A percentile compares a stretch with the other conserved stretches of the same genome.
Evolutionary conservation across 2,797 vertebrate genomes (phyloP).

Genomic region (Apogon hyalosoma): DNA sequence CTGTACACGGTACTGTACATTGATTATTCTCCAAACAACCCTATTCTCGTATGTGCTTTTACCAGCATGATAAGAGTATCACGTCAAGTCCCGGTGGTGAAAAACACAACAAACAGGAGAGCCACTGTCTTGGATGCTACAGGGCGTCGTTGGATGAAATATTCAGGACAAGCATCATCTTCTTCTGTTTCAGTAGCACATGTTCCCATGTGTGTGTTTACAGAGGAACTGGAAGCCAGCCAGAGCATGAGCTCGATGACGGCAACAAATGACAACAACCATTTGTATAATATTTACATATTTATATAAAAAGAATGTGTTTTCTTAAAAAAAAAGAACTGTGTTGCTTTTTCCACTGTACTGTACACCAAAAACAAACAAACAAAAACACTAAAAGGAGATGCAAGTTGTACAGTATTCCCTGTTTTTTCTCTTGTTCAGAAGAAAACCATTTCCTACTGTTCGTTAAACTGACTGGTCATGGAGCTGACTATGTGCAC

Average conservation of each 20-base stretch:
- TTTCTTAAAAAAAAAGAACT: slow-evolving; percentile 73
- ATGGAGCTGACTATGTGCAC: slow-evolving; percentile 91
- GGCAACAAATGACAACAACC: slow-evolving; percentile 73
- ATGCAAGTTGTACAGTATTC: slow-evolving; percentile 82
- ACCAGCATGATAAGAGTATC: slow-evolving; percentile 76
- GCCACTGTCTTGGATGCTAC: slow-evolving; percentile 76
- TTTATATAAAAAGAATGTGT: slow-evolving; percentile 81
- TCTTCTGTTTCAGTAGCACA: slow-evolving; percentile 79
- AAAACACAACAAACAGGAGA: slow-evolving; percentile 67
- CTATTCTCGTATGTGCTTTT: slow-evolving; percentile 86
- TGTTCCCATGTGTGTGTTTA: slow-evolving; percentile 85
- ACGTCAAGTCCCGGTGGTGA: slow-evolving; percentile 59
- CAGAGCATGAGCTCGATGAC: slow-evolving; percentile 82
- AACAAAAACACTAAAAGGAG: slow-evolving; percentile 83
- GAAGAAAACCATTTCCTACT: slow-evolving; percentile 61
- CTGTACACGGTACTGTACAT: slow-evolving; percentile 76
- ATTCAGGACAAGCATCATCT: slow-evolving; percentile 59
- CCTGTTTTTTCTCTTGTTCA: slow-evolving; percentile 69
- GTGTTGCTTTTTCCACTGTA: slow-evolving; percentile 81
- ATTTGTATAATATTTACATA: slow-evolving; percentile 85
- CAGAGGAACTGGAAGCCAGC: slow-evolving; percentile 83
- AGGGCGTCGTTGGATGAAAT: slow-evolving; percentile 67
- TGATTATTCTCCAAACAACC: slow-evolving; percentile 60
- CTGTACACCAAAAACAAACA: slow-evolving; percentile 84
- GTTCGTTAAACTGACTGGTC: slow-evolving; percentile 62